Base-by-base conservation (phyloP, 2,113 vertebrate genomes). In the Hemibagrus wyckioides region DNA sequence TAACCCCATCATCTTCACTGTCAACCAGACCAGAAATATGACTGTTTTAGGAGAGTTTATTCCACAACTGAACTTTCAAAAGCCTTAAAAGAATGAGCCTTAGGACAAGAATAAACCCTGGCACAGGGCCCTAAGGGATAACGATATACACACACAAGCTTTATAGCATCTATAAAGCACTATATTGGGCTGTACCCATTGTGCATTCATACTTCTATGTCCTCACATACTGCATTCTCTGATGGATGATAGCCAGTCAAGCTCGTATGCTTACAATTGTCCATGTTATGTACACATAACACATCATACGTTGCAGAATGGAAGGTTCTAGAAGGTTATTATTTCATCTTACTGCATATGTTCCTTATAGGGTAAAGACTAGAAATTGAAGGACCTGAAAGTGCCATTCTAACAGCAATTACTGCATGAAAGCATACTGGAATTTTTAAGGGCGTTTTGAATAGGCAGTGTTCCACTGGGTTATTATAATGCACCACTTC, bases 121-220 rank as follows among this genome's bases (percentile, higher is more conserved):
- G 33, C 56, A 59, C 33, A 59, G 2, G 79, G 13, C 54, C 36
- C 33, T 39, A 41, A 59, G 54, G 11, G 23, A 39, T 59, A 41
- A 39, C 2, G 0, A 41, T 57, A 23, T 11, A 41, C 39, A 25
- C 11, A 73, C 23, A 48, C 41, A 17, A 48, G 25, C 33, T 80
- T 56, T 80, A 80, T 39, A 57, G 14, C 54, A 57, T 33, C 79
- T 57, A 57, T 80, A 80, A 80, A 80, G 33, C 52, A 57, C 30
- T 23, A 57, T 39, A 80, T 3, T 80, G 9, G 11, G 33, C 19
- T 80, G 33, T 57, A 39, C 54, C 19, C 52, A 80, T 54, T 30
- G n/a, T 79, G 28, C n/a, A 77, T 77, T 77, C 44, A 77, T 52
- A 30, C 30, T 21, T 17, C 76, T 4, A 21, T 54, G 33, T 54